Conservation (phyloP, 2,888 invertebrate genomes). For the Leptopilina drosophilae region DNA sequence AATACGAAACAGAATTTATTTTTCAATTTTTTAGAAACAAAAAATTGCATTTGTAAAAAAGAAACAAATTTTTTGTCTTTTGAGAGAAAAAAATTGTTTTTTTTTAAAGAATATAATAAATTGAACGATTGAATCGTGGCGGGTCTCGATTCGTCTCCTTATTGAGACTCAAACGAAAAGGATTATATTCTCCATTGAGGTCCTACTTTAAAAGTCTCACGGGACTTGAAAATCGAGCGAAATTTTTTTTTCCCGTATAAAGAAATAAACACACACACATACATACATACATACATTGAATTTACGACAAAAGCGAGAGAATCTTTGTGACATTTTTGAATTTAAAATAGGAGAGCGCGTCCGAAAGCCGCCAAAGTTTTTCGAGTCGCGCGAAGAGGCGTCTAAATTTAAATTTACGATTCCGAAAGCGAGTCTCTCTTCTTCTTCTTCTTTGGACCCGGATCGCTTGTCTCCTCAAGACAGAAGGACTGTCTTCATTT, state of each 20-base stretch:
- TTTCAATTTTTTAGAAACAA: background rate
- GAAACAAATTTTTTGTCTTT: background rate
- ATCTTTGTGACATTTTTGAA: constrained; percentile 45
- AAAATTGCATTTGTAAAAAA: no score
- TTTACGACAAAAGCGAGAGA: constrained; percentile 51
- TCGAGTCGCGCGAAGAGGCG: constrained; percentile 37
- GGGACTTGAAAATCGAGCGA: constrained; percentile 53
- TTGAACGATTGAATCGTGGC: constrained; percentile 21
- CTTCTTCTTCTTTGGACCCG: background rate
- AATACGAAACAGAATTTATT: no score
- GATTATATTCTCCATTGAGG: constrained; percentile 17
- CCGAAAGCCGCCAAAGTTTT: constrained; percentile 41
- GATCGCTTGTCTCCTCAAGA: constrained; percentile 26
- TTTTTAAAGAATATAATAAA: background rate
- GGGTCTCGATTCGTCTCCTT: constrained; percentile 43
- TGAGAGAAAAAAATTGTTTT: background rate
- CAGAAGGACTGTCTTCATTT: constrained; percentile 58
- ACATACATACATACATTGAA: constrained; percentile 30
- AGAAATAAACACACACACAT: constrained; percentile 12
- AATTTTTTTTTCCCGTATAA: constrained; percentile 49
- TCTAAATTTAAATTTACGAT: constrained; percentile 40
- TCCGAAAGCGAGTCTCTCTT: constrained; percentile 20
- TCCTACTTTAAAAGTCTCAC: constrained; percentile 34
- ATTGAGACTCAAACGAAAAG: constrained; percentile 42
- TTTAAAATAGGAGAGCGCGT: constrained; percentile 42